phyloP scores from a whole-genome alignment of 2,888 invertebrate species.

The Lacanobia oleracea region DNA sequence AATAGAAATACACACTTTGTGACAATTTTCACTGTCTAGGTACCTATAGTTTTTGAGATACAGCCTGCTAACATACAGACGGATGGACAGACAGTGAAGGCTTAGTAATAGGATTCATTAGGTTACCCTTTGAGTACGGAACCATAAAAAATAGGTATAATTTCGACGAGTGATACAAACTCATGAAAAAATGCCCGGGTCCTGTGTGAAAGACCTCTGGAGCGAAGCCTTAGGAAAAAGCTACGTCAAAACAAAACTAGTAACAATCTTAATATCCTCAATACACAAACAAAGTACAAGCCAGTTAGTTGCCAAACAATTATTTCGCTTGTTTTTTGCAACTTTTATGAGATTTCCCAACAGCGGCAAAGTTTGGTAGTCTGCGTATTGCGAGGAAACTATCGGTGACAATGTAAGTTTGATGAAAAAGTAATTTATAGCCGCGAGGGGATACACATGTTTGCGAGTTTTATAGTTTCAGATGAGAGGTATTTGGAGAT shows the following conservation, averaged over 20 bases:
- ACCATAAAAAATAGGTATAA: no score
- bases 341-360: constrained; percentile 28
- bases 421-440: constrained; percentile 49
- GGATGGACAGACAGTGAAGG: no score
- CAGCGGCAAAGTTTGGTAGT: constrained; percentile 8
- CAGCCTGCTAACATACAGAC: no score
- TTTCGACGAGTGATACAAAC: no score
- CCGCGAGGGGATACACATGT: constrained; percentile 20
- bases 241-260: no score
- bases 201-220: no score
- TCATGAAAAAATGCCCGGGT: no score
- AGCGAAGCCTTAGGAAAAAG: background rate
- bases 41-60: no score
- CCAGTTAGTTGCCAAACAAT: constrained; percentile 15
- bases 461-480: constrained; percentile 23
- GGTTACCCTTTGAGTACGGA: no score
- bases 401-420: constrained; percentile 47
- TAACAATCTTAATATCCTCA: background rate
- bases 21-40: no score
- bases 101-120: no score
- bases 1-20: no score
- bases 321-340: constrained; percentile 30
- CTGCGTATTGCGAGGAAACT: background rate
- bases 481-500: constrained; percentile 5
- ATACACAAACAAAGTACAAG: background rate